Conservation (phyloP, 2,888 invertebrate species). For the Itoplectis maculator region DNA sequence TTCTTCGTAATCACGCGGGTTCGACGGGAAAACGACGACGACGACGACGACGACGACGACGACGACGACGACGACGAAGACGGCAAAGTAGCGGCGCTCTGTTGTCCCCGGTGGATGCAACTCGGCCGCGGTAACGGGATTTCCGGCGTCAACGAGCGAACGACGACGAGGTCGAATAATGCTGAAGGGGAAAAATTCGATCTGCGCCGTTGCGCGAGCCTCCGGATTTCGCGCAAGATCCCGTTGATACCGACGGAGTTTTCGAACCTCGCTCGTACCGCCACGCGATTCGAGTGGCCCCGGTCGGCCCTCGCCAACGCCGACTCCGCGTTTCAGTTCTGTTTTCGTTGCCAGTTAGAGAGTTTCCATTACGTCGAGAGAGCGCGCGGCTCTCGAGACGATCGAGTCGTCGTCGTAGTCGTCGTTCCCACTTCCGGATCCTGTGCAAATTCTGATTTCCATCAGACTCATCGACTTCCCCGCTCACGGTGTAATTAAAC, state of each 20-base stretch:
- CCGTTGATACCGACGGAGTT: conserved; percentile 14
- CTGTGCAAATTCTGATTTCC: conserved; percentile 70
- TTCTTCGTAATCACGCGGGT: conserved; percentile 30
- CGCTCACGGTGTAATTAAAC: conserved; percentile 69
- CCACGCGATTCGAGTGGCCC: not conserved
- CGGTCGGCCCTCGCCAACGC: conserved; percentile 1
- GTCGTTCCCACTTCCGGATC: conserved; percentile 64
- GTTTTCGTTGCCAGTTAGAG: conserved; percentile 55
- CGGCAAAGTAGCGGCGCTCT: not conserved
- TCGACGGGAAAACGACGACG: not conserved
- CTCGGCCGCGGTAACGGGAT: conserved; percentile 28
- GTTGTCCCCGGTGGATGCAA: conserved; percentile 7
- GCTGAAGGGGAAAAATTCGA: conserved; percentile 13
- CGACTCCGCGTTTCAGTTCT: conserved; percentile 8
- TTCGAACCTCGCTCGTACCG: not conserved
- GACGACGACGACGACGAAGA: too few relatives aligned
- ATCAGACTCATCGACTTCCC: conserved; percentile 69
- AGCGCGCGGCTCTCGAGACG: conserved; percentile 52
- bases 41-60: not conserved
- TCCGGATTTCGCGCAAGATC: not conserved
- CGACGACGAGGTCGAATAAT: not conserved
- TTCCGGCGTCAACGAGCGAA: conserved; percentile 20
- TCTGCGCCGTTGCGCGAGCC: not conserved
- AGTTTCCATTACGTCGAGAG: conserved; percentile 60
- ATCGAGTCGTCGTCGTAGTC: conserved; percentile 59